These are phyloP conservation scores for Microcebus tavaratra DNA, from an alignment of 2,113 vertebrate genomes.

Conservation along the genomic window DNA sequence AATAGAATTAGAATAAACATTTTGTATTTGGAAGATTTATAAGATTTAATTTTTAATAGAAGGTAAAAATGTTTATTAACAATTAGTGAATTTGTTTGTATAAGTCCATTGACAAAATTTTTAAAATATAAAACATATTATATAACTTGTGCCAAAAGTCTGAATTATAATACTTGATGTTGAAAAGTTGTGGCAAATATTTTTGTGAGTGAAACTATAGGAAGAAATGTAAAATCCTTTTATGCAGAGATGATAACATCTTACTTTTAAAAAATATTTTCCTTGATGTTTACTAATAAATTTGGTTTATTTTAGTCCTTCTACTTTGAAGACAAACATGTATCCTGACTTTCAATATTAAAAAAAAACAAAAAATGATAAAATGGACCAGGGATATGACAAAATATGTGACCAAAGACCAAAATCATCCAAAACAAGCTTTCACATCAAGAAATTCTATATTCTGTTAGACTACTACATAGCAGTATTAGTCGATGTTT, in stretches of 20 bases:
- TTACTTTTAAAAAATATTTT: neutral
- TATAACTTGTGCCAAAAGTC: neutral
- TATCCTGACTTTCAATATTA: neutral
- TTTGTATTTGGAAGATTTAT: neutral
- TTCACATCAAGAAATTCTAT: neutral
- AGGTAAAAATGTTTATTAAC: neutral
- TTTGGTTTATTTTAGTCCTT: neutral
- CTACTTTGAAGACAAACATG: constrained; percentile 23
- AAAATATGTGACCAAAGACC: neutral
- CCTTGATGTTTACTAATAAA: neutral
- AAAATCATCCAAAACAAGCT: neutral
- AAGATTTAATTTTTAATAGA: neutral
- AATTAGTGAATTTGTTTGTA: neutral
- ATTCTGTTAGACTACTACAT: neutral
- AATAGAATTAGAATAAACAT: neutral
- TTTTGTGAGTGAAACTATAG: neutral
- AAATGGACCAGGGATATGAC: neutral
- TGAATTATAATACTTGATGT: neutral
- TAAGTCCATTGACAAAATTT: neutral
- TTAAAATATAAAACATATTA: neutral
- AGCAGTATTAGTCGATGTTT: neutral
- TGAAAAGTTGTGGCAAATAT: neutral
- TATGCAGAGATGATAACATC: neutral
- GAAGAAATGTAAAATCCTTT: constrained; percentile 5
- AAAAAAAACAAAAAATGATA: constrained; percentile 7